A percentile compares a stretch with the other conserved stretches of the same genome.
phyloP scores from a whole-genome alignment of 1,140 invertebrate species.

The Cryptotermes secundus region DNA sequence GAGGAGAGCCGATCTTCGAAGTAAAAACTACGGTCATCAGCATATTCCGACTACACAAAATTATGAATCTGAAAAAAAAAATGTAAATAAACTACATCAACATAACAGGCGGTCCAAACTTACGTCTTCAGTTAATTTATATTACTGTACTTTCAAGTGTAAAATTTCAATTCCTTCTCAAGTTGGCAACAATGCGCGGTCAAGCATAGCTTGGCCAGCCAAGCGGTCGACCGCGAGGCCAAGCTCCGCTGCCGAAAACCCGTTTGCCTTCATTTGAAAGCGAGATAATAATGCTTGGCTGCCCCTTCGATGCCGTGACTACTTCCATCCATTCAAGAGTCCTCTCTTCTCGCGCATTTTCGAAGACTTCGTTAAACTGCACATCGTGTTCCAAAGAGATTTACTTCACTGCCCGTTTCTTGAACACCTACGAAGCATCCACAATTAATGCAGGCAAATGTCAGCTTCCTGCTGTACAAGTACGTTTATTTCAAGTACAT shows the following conservation, averaged over 20 bases:
- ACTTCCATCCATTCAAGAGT: too few relatives aligned
- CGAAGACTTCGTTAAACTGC: neutral
- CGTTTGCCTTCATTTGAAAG: constrained; percentile 23
- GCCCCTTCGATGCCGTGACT: neutral
- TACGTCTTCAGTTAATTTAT: too few relatives aligned
- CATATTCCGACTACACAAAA: neutral
- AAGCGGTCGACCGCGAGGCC: constrained; percentile 32
- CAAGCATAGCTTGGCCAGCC: constrained; percentile 1
- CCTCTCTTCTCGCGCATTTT: neutral
- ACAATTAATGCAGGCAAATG: too few relatives aligned
- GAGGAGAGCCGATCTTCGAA: neutral
- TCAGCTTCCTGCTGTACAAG: too few relatives aligned
- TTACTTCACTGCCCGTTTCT: neutral
- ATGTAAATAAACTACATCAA: neutral
- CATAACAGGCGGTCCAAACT: too few relatives aligned
- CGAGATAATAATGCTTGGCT: constrained; percentile 13
- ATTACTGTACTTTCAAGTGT: too few relatives aligned
- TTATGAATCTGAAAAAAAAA: neutral
- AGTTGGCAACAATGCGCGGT: constrained; percentile 21
- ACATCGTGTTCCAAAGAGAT: neutral
- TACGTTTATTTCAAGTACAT: too few relatives aligned
- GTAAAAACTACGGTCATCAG: neutral
- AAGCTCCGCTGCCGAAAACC: constrained; percentile 32
- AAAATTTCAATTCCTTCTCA: neutral
- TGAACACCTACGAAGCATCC: too few relatives aligned